A percentile compares a stretch with the other conserved stretches of the same genome.
phyloP scores from a whole-genome alignment of 2,888 invertebrate species.

The Drosophila picticornis region DNA sequence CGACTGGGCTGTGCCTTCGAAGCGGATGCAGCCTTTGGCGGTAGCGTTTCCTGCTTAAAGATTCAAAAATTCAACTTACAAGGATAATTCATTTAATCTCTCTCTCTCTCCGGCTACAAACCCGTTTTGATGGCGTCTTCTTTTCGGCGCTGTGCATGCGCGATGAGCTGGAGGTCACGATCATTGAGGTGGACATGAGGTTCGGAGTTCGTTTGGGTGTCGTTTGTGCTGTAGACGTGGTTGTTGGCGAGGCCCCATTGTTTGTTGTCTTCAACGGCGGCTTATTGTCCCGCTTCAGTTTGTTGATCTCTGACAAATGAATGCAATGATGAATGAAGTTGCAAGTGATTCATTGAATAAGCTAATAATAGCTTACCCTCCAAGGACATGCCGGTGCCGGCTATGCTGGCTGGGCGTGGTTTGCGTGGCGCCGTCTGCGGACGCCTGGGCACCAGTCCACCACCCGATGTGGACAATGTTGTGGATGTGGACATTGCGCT shows the following conservation, averaged over 20 bases:
- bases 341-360: background rate
- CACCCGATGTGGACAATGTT: constrained; percentile 87
- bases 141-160: constrained; percentile 83
- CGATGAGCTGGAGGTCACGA: constrained; percentile 81
- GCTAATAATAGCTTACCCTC: constrained; percentile 72
- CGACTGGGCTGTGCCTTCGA: constrained; percentile 68
- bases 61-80: background rate
- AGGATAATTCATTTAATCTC: too few species aligned
- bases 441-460: constrained; percentile 87
- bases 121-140: constrained; percentile 83
- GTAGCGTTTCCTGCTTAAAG: constrained; percentile 62
- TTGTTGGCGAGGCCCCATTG: constrained; percentile 66
- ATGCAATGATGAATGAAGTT: background rate
- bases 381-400: constrained; percentile 92
- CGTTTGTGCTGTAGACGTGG: constrained; percentile 83
- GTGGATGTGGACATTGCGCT: constrained; percentile 93
- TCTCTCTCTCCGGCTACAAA: constrained; percentile 41
- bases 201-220: constrained; percentile 85
- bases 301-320: constrained; percentile 77
- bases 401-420: constrained; percentile 93
- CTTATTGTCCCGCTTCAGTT: constrained; percentile 85
- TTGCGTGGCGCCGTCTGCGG: constrained; percentile 88
- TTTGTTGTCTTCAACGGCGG: constrained; percentile 85
- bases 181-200: constrained; percentile 83
- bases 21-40: constrained; percentile 69